phyloP scores from a whole-genome alignment of 2,797 vertebrate species.

The Lophius americanus region DNA sequence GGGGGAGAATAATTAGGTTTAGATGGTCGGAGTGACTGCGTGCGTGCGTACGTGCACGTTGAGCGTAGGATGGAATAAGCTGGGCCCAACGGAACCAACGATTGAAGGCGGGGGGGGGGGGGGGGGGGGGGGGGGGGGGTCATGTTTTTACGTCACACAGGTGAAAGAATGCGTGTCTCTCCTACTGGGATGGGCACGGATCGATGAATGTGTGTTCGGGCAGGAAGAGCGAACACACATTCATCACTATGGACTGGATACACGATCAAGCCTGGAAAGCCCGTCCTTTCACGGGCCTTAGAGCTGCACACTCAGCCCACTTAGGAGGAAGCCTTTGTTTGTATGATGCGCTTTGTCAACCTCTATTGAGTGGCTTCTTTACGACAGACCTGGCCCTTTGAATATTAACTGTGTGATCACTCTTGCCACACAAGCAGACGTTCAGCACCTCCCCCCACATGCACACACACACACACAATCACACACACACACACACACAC shows the following conservation, averaged over 20 bases:
- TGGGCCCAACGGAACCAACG: constrained; percentile 15
- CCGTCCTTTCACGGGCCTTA: constrained; percentile 59
- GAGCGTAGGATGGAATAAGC: constrained; percentile 59
- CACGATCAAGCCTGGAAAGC: constrained; percentile 73
- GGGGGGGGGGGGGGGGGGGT: no score
- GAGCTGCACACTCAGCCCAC: constrained; percentile 79
- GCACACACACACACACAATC: no score
- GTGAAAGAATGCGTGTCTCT: not conserved
- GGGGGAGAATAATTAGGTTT: constrained; percentile 80
- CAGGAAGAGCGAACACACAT: no score
- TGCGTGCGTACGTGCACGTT: constrained; percentile 42
- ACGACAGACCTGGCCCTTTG: constrained; percentile 78
- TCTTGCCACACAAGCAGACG: constrained; percentile 81
- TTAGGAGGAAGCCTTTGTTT: constrained; percentile 78
- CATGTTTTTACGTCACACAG: not conserved
- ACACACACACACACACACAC: no score
- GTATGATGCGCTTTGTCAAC: constrained; percentile 79
- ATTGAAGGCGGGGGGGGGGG: no score
- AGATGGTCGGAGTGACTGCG: constrained; percentile 69
- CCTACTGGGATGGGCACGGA: constrained; percentile 23
- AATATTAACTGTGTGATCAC: constrained; percentile 86
- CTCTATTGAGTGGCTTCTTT: constrained; percentile 81
- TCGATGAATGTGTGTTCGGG: constrained; percentile 29
- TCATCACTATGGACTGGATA: constrained; percentile 76
- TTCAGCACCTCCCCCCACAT: constrained; percentile 35